Evolutionary conservation across 2,113 vertebrate genomes (phyloP).

Genomic region (Phrynosoma platyrhinos): DNA sequence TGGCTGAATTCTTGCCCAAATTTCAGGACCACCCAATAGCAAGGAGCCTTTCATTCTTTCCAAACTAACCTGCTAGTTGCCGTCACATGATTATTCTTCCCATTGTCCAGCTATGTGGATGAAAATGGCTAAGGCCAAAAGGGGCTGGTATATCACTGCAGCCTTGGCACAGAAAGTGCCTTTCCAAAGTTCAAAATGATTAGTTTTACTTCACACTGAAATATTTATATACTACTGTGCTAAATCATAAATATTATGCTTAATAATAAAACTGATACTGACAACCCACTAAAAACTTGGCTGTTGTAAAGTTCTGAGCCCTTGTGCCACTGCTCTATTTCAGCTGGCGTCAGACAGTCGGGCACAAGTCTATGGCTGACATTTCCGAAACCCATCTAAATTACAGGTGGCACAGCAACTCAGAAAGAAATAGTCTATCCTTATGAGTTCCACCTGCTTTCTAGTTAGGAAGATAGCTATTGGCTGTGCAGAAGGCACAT

Average conservation of each 20-base stretch:
- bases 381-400: neutral
- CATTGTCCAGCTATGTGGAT: slow-evolving; percentile 11
- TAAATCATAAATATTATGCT: slow-evolving; percentile 21
- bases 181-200: slow-evolving; percentile 26
- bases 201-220: slow-evolving; percentile 32
- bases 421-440: neutral
- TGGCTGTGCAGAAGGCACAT: neutral
- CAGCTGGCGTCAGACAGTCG: accelerated
- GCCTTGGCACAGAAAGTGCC: slow-evolving; percentile 11
- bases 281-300: slow-evolving; percentile 12
- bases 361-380: accelerated
- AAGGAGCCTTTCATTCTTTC: neutral
- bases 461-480: accelerated
- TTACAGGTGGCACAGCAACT: neutral
- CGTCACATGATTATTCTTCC: neutral
- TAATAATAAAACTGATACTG: slow-evolving; percentile 31
- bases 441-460: neutral
- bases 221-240: slow-evolving; percentile 28
- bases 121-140: neutral
- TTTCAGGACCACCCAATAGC: neutral
- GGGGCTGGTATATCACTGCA: neutral
- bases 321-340: neutral
- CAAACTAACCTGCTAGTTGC: neutral
- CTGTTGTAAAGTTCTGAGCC: neutral
- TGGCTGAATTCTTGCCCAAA: neutral